Evolutionary conservation across 2,888 invertebrate genomes (phyloP).

Genomic region (Acanthosoma haemorrhoidale): DNA sequence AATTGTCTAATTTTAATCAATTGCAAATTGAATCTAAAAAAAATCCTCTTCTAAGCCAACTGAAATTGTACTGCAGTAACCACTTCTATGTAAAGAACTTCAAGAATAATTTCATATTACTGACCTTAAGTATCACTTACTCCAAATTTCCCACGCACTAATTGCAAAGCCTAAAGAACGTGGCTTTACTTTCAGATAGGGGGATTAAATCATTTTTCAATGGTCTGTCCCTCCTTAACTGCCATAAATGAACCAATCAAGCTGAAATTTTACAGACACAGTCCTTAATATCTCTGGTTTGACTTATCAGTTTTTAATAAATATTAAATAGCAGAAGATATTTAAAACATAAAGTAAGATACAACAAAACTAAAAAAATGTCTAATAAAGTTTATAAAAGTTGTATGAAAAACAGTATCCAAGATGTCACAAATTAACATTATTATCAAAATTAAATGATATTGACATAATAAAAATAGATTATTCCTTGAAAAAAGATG

Average conservation of each 20-base stretch:
- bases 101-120: slow-evolving; percentile 7
- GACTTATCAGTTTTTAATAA: no score
- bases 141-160: neutral
- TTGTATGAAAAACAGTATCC: no score
- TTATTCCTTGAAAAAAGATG: no score
- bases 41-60: neutral
- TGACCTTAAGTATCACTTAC: neutral
- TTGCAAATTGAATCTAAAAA: slow-evolving; percentile 1
- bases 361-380: no score
- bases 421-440: no score
- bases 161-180: neutral
- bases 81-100: slow-evolving; percentile 1
- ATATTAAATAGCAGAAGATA: no score
- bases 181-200: neutral
- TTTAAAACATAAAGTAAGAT: no score
- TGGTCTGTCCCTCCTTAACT: neutral
- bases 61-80: neutral
- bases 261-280: slow-evolving; percentile 6
- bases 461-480: no score
- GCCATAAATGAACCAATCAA: slow-evolving; percentile 4
- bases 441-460: no score
- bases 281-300: neutral
- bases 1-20: neutral
- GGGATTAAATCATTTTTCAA: slow-evolving; percentile 6
- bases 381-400: no score